These are phyloP conservation scores for Typhlichthys subterraneus DNA, from an alignment of 2,797 vertebrate genomes.

Conservation along the genomic window DNA sequence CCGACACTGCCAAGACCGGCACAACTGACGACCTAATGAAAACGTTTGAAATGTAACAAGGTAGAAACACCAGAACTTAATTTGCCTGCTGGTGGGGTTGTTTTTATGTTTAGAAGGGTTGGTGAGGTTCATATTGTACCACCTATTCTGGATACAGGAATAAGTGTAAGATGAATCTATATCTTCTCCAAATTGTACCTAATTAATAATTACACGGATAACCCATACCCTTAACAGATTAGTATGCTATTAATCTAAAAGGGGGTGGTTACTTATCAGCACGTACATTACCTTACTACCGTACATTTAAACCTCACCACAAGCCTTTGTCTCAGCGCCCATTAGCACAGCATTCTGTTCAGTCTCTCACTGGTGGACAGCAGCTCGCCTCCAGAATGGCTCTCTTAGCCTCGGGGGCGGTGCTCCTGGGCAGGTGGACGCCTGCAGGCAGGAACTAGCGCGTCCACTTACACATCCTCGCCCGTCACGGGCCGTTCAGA, in stretches of 20 bases:
- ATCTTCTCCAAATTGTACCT: too few relatives aligned
- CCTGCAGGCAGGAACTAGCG: slow-evolving; percentile 70
- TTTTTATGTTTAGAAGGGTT: slow-evolving; percentile 3
- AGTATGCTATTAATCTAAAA: too few relatives aligned
- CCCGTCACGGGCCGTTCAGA: slow-evolving; percentile 71
- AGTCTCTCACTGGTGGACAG: slow-evolving; percentile 60
- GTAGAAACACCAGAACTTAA: slow-evolving; percentile 77
- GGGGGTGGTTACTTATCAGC: too few relatives aligned
- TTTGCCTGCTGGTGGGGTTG: slow-evolving; percentile 15
- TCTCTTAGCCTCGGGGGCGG: slow-evolving; percentile 67
- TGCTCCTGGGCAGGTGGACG: slow-evolving; percentile 68
- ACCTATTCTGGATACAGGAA: too few relatives aligned
- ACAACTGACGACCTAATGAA: slow-evolving; percentile 87
- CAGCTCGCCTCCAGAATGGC: slow-evolving; percentile 39
- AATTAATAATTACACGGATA: neutral
- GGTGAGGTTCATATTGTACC: neutral
- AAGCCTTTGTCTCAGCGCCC: slow-evolving; percentile 4
- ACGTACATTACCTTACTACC: too few relatives aligned
- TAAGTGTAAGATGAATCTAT: too few relatives aligned
- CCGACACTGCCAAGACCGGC: slow-evolving; percentile 45
- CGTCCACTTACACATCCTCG: slow-evolving; percentile 67
- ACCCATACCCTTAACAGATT: slow-evolving; percentile 23
- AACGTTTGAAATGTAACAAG: slow-evolving; percentile 87
- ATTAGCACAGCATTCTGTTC: slow-evolving; percentile 34
- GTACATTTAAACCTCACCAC: slow-evolving; percentile 10